These are phyloP conservation scores for Nettapus auritus DNA, from an alignment of 2,113 vertebrate species.

Conservation along the genomic window DNA sequence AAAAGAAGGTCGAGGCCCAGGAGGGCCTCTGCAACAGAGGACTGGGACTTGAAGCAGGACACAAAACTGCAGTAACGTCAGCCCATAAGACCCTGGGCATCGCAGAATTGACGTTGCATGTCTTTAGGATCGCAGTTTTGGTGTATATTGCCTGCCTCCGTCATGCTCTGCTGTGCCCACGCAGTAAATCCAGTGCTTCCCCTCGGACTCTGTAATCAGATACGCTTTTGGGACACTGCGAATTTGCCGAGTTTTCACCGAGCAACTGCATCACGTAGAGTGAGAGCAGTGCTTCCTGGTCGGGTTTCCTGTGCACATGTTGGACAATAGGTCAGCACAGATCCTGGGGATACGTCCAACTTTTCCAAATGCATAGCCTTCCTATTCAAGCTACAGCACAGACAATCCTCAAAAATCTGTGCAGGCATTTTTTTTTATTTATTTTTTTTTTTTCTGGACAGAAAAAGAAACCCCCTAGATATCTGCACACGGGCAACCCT, in stretches of 20 bases:
- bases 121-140: background rate
- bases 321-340: constrained; percentile 34
- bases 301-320: background rate
- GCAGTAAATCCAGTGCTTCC: background rate
- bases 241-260: background rate
- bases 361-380: background rate
- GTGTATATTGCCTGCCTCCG: background rate
- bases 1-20: background rate
- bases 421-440: background rate
- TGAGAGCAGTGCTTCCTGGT: constrained; percentile 1
- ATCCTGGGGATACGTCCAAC: background rate
- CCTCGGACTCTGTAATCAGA: background rate
- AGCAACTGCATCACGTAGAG: background rate
- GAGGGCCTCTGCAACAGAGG: background rate
- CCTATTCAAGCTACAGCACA: background rate
- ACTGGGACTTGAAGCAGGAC: background rate
- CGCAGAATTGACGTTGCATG: background rate
- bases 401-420: background rate
- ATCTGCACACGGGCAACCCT: background rate
- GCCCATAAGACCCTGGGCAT: background rate
- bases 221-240: background rate
- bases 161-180: background rate
- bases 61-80: rapidly evolving
- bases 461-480: background rate
- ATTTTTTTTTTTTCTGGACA: background rate